Evolutionary conservation across 1,140 invertebrate species (phyloP), one percentile per base, ranked within the genome.

Genomic region (Drosophila sp.): DNA sequence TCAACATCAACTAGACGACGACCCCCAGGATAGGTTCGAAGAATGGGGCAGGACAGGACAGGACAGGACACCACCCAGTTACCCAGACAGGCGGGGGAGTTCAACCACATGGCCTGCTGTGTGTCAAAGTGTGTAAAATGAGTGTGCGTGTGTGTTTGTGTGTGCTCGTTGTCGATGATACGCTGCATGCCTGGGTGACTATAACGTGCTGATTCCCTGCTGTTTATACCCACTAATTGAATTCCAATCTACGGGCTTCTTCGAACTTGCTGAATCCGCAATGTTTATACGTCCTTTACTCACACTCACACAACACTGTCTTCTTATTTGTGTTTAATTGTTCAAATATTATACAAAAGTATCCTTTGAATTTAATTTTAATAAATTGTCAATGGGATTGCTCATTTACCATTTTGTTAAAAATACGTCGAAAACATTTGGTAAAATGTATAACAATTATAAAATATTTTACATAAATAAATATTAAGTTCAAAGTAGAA

Each of bases 181-280:
- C 38, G 69, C 61, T 79, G 80, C 76, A 76, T 66, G 81, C 64
- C 55, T 44, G 62, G 55, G 61, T 70, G 62, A 11, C 56, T 70
- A 66, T 68, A 66, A 50, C 65, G 58, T 11, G 35, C 56, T 66
- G 71, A 57, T 27, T 72, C 54, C 61, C 72, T 44, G 55, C 65
- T 80, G 66, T 50, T 33, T 72, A 56, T 56, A 76, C 41, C 35
- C 54, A 44, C 35, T 54, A 62, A 63, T 32, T 50, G 44, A 27
- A 25, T 17, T 23, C 4, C n/a, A 10, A 10, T 35, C 23, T 23
- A 35, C 17, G 32, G 17, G 56, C 17, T 35, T 58, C n/a, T 35
- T 17, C 32, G 32, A 33, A 57, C 7, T 25, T 47, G 6, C 44
- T 11, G 23, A 25, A 47, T 47, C 7, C 23, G 5, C 6, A 23